phyloP scores from a whole-genome alignment of 2,113 vertebrate genomes.

The Sinocyclocheilus anshuiensis region DNA sequence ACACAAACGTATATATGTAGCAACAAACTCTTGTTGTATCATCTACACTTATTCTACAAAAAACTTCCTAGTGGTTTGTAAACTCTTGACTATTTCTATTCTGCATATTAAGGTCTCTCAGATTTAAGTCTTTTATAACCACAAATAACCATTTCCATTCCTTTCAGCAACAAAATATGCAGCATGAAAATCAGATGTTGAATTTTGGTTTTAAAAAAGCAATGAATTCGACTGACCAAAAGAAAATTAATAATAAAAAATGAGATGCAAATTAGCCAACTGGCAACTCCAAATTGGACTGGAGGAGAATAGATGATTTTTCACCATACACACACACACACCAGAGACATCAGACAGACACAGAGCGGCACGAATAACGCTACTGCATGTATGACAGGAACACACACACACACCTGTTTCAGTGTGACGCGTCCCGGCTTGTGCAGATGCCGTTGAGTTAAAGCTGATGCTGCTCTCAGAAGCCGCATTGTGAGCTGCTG shows the following conservation, averaged over 20 bases:
- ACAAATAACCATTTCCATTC: background rate
- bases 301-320: conserved; percentile 9
- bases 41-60: background rate
- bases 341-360: background rate
- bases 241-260: conserved; percentile 13
- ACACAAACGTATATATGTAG: background rate
- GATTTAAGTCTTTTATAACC: background rate
- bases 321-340: background rate
- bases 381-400: background rate
- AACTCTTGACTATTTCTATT: background rate
- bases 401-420: conserved; percentile 67
- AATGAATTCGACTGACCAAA: background rate
- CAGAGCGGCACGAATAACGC: background rate
- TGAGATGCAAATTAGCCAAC: conserved; percentile 44
- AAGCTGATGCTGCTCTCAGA: conserved; percentile 64
- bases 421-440: conserved; percentile 60
- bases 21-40: background rate
- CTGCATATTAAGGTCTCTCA: background rate
- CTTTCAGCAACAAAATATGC: background rate
- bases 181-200: background rate
- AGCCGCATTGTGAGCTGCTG: conserved; percentile 67
- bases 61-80: background rate
- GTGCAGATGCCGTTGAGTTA: conserved; percentile 60
- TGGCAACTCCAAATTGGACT: conserved; percentile 9
- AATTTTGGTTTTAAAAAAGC: background rate